phyloP scores from a whole-genome alignment of 2,113 vertebrate genomes.

The Myocastor coypus region DNA sequence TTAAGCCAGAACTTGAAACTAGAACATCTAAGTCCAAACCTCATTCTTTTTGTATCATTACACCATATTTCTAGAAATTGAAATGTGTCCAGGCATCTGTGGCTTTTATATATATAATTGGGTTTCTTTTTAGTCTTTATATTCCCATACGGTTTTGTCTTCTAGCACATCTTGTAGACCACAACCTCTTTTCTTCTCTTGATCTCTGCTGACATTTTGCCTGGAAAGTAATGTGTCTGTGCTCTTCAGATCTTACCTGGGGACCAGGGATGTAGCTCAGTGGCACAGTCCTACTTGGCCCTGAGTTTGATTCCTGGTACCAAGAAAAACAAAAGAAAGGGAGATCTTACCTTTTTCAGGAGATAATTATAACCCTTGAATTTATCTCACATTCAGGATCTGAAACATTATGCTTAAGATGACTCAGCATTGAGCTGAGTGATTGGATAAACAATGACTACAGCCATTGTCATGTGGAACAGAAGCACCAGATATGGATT shows the following conservation, averaged over 20 bases:
- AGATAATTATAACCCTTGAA: not conserved
- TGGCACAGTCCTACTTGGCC: not conserved
- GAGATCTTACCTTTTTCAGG: not conserved
- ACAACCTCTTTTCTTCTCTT: not conserved
- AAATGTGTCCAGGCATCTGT: slow-evolving; percentile 55
- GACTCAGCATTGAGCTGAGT: not conserved
- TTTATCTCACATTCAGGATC: slow-evolving; percentile 10
- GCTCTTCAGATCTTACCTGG: not conserved
- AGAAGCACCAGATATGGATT: not conserved
- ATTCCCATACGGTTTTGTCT: slow-evolving; percentile 33
- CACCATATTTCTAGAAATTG: slow-evolving; percentile 54
- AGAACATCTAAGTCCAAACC: slow-evolving; percentile 26
- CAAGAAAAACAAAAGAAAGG: not conserved
- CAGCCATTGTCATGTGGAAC: not conserved
- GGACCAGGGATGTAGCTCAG: not conserved
- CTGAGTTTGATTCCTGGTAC: not conserved
- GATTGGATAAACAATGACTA: not conserved
- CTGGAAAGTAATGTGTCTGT: slow-evolving; percentile 8
- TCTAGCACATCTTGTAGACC: not conserved
- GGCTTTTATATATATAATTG: slow-evolving; percentile 56
- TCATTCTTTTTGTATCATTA: slow-evolving; percentile 20
- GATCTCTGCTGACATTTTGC: not conserved
- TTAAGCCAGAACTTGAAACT: not conserved
- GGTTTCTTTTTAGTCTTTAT: slow-evolving; percentile 41
- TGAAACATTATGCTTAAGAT: slow-evolving; percentile 34